Percentiles rank a stretch among this genome's conserved stretches.
These are phyloP conservation scores for Manis crassicaudata DNA, from an alignment of 2,797 vertebrate species.

Conservation along the genomic window DNA sequence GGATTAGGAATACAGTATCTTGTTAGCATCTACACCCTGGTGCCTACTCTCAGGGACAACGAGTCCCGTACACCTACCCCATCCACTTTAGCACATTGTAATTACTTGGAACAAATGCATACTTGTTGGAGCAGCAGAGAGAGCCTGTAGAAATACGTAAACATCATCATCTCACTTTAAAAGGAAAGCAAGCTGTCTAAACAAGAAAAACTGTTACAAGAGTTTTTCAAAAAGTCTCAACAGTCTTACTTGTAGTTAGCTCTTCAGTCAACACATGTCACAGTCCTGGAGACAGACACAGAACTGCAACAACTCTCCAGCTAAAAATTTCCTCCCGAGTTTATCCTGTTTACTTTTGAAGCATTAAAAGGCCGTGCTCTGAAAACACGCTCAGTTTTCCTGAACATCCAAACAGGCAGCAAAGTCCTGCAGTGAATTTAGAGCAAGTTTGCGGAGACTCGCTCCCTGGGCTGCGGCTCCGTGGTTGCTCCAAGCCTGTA, in stretches of 20 bases:
- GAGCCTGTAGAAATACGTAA: constrained; percentile 64
- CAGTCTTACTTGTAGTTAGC: constrained; percentile 87
- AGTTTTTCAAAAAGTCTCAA: constrained; percentile 41
- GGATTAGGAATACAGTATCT: constrained; percentile 65
- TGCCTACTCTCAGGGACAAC: background rate
- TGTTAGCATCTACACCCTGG: constrained; percentile 63
- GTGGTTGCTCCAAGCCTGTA: constrained; percentile 90
- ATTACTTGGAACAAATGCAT: constrained; percentile 78
- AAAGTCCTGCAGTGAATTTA: constrained; percentile 78
- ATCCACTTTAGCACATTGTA: constrained; percentile 69
- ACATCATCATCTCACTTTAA: constrained; percentile 72
- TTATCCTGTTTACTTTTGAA: constrained; percentile 85
- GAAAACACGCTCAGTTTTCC: constrained; percentile 79
- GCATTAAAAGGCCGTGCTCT: constrained; percentile 79
- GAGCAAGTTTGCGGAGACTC: constrained; percentile 82
- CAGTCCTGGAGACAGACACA: constrained; percentile 83
- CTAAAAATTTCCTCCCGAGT: constrained; percentile 82
- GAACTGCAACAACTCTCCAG: constrained; percentile 81
- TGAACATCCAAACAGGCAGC: constrained; percentile 73
- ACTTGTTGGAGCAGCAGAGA: constrained; percentile 66
- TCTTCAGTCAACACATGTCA: constrained; percentile 83
- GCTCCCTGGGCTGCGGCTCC: constrained; percentile 80
- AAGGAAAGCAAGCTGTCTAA: constrained; percentile 83
- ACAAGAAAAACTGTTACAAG: constrained; percentile 80
- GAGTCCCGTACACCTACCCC: constrained; percentile 56